Conservation (phyloP, 2,113 vertebrate genomes). For the Triplophysa dalaica region DNA sequence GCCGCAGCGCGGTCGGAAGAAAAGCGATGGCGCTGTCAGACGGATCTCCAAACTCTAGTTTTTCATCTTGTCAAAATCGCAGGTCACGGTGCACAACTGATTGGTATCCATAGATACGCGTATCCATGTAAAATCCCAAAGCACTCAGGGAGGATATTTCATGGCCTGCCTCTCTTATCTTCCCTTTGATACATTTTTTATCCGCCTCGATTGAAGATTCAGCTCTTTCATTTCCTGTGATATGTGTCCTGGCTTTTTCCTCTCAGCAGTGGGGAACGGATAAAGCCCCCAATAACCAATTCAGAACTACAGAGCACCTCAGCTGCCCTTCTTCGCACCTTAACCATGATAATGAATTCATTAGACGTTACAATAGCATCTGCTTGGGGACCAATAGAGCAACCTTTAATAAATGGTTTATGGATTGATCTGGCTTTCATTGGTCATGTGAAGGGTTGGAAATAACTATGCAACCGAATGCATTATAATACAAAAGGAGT, state of each 20-base stretch:
- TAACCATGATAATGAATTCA: conserved; percentile 56
- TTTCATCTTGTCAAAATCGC: conserved; percentile 54
- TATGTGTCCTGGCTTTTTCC: conserved; percentile 55
- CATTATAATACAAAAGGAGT: background rate
- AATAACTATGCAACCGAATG: background rate
- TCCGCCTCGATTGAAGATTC: conserved; percentile 61
- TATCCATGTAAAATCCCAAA: conserved; percentile 59
- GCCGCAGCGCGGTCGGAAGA: conserved; percentile 15
- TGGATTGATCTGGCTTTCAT: conserved; percentile 43
- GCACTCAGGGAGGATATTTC: conserved; percentile 60
- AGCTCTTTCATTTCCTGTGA: conserved; percentile 62
- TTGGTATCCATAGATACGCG: conserved; percentile 61
- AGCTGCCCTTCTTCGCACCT: conserved; percentile 47
- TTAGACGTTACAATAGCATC: conserved; percentile 50
- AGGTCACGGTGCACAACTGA: conserved; percentile 52
- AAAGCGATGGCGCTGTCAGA: conserved; percentile 60
- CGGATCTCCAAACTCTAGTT: conserved; percentile 48
- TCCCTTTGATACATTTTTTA: conserved; percentile 62
- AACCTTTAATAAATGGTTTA: conserved; percentile 48
- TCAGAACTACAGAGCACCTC: conserved; percentile 46
- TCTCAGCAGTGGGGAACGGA: conserved; percentile 46
- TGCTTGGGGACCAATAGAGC: conserved; percentile 30
- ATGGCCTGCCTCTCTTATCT: conserved; percentile 60
- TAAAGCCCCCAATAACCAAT: conserved; percentile 61
- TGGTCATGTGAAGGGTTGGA: conserved; percentile 22